Evolutionary conservation across 1,140 invertebrate genomes (phyloP), one percentile per base, ranked within the genome.

Genomic region (Chrysoperla carnea): DNA sequence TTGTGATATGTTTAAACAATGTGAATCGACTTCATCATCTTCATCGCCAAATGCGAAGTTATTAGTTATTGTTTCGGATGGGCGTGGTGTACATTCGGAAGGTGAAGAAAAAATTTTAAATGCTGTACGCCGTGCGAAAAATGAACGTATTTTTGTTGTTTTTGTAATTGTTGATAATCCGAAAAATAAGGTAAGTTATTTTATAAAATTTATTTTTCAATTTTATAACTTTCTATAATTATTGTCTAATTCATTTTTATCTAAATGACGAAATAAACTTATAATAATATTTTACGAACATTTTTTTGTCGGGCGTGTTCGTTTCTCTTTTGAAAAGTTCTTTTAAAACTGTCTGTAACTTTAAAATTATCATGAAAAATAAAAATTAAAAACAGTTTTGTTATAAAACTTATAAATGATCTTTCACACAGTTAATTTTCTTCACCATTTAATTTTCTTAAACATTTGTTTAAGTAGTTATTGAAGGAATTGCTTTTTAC

Each of bases 141-240:
- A 87, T 38, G 67, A 78, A 15, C 75, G 84, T 35, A 80, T 99
- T 46, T 97, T 99, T 58, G 69, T 91, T 40, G 84, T 99, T 0
- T 99, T 96, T 58, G 75, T 99, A 33, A 84, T 98, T 42, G 76
- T 98, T 17, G 95, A 99, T 60, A 94, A 90, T 66, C 87, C 89
- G 4, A 67, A 78, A 33, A 88, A 82, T 56, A 87, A 92, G 72
- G 85, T 89, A 60, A 65, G 56, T 45, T 39, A 50, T 37, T 15
- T 44, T 48, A 29, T n/a, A 7, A 7, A 31, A 31, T 8, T n/a
- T n/a, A n/a, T n/a, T n/a, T n/a, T n/a, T n/a, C n/a, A 12, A 35
- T 11, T 11, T 12, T 35, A 35, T 11, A 35, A 35, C 12, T 35
- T 11, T 12, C 33, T 12, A 35, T 2, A 11, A 12, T 12, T 6